A percentile compares a stretch with the other conserved stretches of the same genome.
Conservation (phyloP, 2,113 vertebrate species). For the Albula goreensis region DNA sequence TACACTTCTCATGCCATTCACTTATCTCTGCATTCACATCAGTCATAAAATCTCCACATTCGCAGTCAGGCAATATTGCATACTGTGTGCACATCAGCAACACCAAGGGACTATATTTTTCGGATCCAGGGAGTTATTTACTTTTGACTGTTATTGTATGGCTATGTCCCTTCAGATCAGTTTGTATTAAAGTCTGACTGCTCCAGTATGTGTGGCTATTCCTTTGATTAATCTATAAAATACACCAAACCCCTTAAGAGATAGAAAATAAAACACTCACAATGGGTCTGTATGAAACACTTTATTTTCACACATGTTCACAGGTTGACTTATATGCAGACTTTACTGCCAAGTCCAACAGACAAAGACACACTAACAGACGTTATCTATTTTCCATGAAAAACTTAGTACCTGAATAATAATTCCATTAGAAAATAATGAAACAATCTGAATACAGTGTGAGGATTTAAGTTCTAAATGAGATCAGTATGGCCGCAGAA, state of each 20-base stretch:
- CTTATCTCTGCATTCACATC: neutral
- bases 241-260: neutral
- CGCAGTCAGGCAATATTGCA: too few species aligned
- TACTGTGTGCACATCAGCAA: neutral
- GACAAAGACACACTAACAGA: neutral
- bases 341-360: neutral
- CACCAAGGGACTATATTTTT: neutral
- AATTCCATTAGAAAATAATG: conserved; percentile 25
- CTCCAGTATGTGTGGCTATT: neutral
- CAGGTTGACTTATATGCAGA: neutral
- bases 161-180: neutral
- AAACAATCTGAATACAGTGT: conserved; percentile 12
- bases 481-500: neutral
- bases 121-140: neutral
- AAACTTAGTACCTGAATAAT: conserved; percentile 12
- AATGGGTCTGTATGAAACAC: neutral
- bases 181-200: neutral
- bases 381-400: neutral
- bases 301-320: conserved; percentile 15
- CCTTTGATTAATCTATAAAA: neutral
- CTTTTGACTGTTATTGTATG: neutral
- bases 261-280: neutral
- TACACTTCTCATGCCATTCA: neutral
- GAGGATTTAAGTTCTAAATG: neutral
- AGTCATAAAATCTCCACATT: neutral